Evolutionary conservation across 2,113 vertebrate genomes (phyloP).

Genomic region (Phasianus colchicus): DNA sequence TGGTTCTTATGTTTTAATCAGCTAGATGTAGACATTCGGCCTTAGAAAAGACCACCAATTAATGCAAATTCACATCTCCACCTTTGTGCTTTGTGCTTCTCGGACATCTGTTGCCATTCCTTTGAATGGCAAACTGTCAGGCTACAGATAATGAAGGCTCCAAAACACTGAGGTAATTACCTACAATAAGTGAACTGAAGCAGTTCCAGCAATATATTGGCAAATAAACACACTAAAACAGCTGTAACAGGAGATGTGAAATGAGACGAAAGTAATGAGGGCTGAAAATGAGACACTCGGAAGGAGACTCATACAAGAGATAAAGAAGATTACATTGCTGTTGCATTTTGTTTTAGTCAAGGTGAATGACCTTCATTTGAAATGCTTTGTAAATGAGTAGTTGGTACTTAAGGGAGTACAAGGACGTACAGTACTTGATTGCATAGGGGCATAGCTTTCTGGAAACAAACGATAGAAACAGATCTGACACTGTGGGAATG

Average conservation of each 20-base stretch:
- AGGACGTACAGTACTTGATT: background rate
- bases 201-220: conserved; percentile 37
- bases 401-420: conserved; percentile 26
- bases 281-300: conserved; percentile 47
- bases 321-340: conserved; percentile 49
- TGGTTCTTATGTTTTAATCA: background rate
- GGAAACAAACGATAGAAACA: background rate
- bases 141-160: conserved; percentile 31
- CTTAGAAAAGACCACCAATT: background rate
- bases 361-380: conserved; percentile 37
- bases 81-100: background rate
- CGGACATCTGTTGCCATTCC: background rate
- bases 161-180: conserved; percentile 54
- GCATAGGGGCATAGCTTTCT: background rate
- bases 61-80: background rate
- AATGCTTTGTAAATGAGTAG: conserved; percentile 45
- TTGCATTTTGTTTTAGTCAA: conserved; percentile 40
- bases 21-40: background rate
- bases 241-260: conserved; percentile 48
- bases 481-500: background rate
- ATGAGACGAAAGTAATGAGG: conserved; percentile 63
- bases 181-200: conserved; percentile 52
- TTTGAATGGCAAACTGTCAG: background rate
- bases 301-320: conserved; percentile 32
- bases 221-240: conserved; percentile 57